Evolutionary conservation across 2,888 invertebrate genomes (phyloP).

Genomic region (Epirrita christyi): DNA sequence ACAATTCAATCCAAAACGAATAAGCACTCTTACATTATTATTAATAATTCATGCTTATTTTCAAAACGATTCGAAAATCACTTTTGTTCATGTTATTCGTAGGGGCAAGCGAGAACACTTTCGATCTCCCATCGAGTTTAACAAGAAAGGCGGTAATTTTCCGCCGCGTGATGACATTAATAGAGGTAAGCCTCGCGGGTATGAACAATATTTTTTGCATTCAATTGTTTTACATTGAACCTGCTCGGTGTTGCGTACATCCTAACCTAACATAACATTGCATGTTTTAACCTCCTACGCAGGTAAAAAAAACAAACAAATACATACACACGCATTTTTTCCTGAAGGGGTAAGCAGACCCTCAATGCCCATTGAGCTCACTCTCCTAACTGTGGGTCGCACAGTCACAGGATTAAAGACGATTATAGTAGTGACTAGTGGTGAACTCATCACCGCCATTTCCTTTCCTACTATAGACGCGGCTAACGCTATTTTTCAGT

Average conservation of each 20-base stretch:
- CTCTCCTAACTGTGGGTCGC: too few relatives aligned
- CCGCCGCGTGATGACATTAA: conserved; percentile 77
- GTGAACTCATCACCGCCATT: too few relatives aligned
- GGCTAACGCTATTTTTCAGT: too few relatives aligned
- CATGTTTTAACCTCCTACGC: conserved; percentile 58
- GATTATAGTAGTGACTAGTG: too few relatives aligned
- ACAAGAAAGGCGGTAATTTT: conserved; percentile 79
- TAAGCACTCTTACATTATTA: conserved; percentile 51
- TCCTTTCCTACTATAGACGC: too few relatives aligned
- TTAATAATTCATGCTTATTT: conserved; percentile 70
- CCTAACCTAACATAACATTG: conserved; percentile 36
- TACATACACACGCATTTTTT: too few relatives aligned
- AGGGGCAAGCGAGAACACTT: conserved; percentile 60
- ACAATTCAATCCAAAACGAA: conserved; percentile 56
- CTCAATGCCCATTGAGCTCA: too few relatives aligned
- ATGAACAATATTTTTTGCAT: conserved; percentile 70
- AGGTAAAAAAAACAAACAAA: conserved; percentile 37
- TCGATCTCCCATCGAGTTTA: conserved; percentile 76
- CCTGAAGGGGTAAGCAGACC: too few relatives aligned
- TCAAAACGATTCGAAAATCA: conserved; percentile 57
- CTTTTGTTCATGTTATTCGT: conserved; percentile 60
- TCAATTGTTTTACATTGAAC: conserved; percentile 64
- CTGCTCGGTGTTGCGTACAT: conserved; percentile 44
- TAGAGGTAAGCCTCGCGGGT: conserved; percentile 58
- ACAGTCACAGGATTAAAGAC: too few relatives aligned